A percentile compares a stretch with the other conserved stretches of the same genome.
phyloP scores from a whole-genome alignment of 1,140 invertebrate genomes.

The Calliopsis andreniformis region DNA sequence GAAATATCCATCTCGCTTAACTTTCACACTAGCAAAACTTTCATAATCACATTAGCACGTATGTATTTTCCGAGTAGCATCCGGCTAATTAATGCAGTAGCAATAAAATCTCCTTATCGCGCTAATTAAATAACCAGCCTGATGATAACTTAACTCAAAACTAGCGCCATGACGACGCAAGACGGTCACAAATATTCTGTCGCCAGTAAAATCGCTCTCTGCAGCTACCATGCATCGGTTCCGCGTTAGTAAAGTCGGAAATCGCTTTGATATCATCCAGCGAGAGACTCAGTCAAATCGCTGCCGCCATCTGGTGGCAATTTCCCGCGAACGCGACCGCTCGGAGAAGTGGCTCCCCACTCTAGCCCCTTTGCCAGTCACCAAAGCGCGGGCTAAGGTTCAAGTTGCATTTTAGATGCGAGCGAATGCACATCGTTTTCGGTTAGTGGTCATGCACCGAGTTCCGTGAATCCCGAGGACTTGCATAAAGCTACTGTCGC shows the following conservation, averaged over 20 bases:
- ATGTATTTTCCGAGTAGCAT: too few relatives aligned
- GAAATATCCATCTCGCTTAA: too few relatives aligned
- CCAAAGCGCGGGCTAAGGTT: constrained; percentile 76
- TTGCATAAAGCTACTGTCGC: neutral
- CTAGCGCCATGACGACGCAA: too few relatives aligned
- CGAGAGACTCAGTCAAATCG: neutral
- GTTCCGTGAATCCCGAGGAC: constrained; percentile 57
- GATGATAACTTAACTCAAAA: too few relatives aligned
- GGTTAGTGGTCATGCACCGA: constrained; percentile 66
- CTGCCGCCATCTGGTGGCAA: constrained; percentile 7
- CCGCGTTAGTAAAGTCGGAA: too few relatives aligned
- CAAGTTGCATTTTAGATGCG: constrained; percentile 80
- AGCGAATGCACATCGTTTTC: constrained; percentile 76
- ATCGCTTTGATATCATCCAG: too few relatives aligned
- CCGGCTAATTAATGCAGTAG: too few relatives aligned
- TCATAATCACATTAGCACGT: too few relatives aligned
- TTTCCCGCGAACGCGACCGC: neutral
- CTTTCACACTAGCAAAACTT: too few relatives aligned
- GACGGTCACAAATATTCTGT: too few relatives aligned
- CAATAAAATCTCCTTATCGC: too few relatives aligned
- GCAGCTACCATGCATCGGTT: neutral
- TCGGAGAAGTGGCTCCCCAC: constrained; percentile 16
- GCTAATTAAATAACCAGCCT: neutral
- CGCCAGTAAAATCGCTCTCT: neutral
- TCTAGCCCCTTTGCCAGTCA: constrained; percentile 45